Percentiles rank a stretch among this genome's conserved stretches.
These are phyloP conservation scores for Jaculus jaculus DNA, from an alignment of 2,113 vertebrate species.

Conservation along the genomic window DNA sequence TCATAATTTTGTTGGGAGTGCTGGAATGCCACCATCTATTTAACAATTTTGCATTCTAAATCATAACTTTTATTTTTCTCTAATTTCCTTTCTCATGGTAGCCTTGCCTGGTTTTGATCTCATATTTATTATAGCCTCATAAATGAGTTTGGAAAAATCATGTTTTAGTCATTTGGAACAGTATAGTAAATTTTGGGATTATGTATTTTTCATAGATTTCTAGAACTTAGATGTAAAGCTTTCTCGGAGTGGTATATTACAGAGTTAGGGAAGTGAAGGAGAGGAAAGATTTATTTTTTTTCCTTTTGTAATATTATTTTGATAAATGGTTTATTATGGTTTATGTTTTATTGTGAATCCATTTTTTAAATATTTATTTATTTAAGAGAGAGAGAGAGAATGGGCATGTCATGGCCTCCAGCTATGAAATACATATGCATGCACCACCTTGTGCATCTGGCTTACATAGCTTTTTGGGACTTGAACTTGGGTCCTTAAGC, in stretches of 20 bases:
- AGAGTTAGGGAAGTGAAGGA: no score
- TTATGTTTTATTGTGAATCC: no score
- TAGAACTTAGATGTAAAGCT: conserved; percentile 19
- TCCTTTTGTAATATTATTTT: no score
- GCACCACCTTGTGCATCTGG: no score
- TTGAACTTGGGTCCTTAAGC: no score
- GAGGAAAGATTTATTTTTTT: not conserved
- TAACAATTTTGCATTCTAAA: not conserved
- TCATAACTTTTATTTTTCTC: not conserved
- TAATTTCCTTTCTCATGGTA: not conserved
- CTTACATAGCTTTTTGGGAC: no score
- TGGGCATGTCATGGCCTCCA: no score
- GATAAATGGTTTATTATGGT: no score
- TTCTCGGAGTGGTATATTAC: not conserved
- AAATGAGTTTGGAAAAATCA: not conserved
- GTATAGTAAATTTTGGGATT: conserved; percentile 29
- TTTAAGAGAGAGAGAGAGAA: no score
- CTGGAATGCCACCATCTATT: not conserved
- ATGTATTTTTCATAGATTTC: not conserved
- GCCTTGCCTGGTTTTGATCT: not conserved
- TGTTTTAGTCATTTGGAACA: not conserved
- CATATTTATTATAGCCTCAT: not conserved
- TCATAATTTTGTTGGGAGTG: not conserved
- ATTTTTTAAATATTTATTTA: no score
- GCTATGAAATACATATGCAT: no score